Base-by-base conservation (phyloP, 1,140 invertebrate species). In the Drosophila hydei region DNA sequence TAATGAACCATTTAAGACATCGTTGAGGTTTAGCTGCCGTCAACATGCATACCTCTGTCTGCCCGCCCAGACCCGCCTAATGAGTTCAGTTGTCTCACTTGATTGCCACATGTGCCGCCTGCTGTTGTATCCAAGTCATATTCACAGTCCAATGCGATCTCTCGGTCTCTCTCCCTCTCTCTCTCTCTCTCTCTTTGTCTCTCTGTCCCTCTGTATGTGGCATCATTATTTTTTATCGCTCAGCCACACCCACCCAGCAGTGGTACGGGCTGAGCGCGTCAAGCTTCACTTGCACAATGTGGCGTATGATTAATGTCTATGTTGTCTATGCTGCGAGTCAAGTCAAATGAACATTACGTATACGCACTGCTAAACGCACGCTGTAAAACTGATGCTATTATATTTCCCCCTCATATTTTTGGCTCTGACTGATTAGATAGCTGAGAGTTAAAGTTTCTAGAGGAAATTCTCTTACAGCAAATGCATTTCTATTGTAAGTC, bases 221-320 rank as follows among this genome's bases (percentile, higher is more conserved):
- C 56, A 55, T 67, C 68, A 84, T 84, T 69, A 77, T 85, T 85
- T 85, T 85, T 79, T 85, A 85, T 79, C 61, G 61, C 80, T 80
- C 51, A 68, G 69, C 38, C 76, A 84, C 72, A 61, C 77, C 55
- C 75, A 63, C 14, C n/a, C n/a, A 16, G 19, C 42, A 54, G 7
- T 11, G 19, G 43, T 40, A 27, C 23, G n/a, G 5, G 16, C 25
- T 40, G 16, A 18, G 50, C 42, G 40, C 40, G 48, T 40, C 33
- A 14, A 23, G 36, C 54, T 56, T 69, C 61, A 58, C 59, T 67
- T 74, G 80, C 69, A 77, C 80, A 85, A 85, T 71, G 81, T 74
- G 80, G 69, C 80, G 80, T 75, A 85, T 85, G 80, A 85, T 87
- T 85, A 85, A 85, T 85, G 80, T 87, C 40, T 64, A 33, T 84